Base-by-base conservation (phyloP, 2,113 vertebrate species). In the Corydoras maculifer region DNA sequence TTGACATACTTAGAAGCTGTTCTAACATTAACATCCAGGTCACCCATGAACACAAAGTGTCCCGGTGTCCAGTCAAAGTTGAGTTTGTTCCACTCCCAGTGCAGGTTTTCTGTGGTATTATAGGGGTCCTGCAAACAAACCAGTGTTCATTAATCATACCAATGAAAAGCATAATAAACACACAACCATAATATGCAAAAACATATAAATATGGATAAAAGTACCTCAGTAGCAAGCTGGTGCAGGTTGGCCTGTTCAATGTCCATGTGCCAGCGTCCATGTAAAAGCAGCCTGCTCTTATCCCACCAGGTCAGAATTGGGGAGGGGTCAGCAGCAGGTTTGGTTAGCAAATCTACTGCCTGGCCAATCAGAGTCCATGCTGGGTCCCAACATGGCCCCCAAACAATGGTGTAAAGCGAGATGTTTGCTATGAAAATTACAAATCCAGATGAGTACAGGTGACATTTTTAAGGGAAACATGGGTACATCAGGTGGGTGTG, bases 321-420 rank as follows among this genome's bases (percentile, higher is more conserved):
- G 0, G 95, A 97, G 54, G 96, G 94, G 76, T 99, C 96, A 15
- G 89, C 90, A 2, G 94, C 95, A 25, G 94, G 91, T 82, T 97
- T 98, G 68, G 94, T 95, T 77, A 99, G 89, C 72, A 99, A 91
- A 85, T 99, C 96, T 50, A 97, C 90, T 1, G 91, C 94, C 63
- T 99, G 97, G 3, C 96, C 93, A 1, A 99, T 93, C 73, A 98
- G 78, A 58, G 94, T 98, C 96, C 97, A 99, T 62, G 96, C 96
- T 0, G 95, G 95, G 84, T 99, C 96, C 96, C 97, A 99, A 87
- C 96, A 99, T 0, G 96, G 97, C 2, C 97, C 97, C 97, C 96
- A 99, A 5, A 99, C 95, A 0, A 98, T 93, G 5, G 96, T 98
- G 83, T 95, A 98, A 76, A 93, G 92, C 66, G 91, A 93, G 72